These are phyloP conservation scores for Drosophila eugracilis DNA, from an alignment of 1,140 invertebrate genomes.

Conservation along the genomic window DNA sequence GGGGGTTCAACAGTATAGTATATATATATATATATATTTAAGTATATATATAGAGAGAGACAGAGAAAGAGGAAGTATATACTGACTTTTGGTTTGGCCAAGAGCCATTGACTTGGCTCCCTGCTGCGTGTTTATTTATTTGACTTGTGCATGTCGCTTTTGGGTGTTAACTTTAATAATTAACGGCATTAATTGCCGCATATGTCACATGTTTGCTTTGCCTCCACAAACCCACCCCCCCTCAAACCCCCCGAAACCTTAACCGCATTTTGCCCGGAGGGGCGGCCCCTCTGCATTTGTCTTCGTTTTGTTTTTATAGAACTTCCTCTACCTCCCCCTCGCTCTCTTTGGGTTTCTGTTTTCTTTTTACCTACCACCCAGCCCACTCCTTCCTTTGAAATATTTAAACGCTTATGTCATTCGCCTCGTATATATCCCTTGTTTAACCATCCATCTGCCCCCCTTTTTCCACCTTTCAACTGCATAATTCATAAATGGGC, in stretches of 20 bases:
- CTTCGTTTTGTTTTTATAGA: constrained; percentile 36
- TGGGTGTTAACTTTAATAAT: constrained; percentile 83
- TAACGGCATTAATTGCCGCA: constrained; percentile 82
- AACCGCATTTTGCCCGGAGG: no score
- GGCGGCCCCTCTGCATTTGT: constrained; percentile 43
- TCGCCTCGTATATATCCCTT: constrained; percentile 12
- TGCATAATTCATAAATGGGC: constrained; percentile 64
- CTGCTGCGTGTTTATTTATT: constrained; percentile 80
- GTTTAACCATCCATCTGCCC: constrained; percentile 17
- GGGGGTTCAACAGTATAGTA: background rate
- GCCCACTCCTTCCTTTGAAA: constrained; percentile 33
- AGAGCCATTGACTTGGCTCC: constrained; percentile 34
- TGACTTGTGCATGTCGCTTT: constrained; percentile 82
- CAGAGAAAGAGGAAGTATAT: no score
- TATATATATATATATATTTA: background rate
- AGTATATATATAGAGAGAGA: no score
- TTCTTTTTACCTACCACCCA: no score
- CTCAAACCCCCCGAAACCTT: background rate
- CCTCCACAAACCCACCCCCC: background rate
- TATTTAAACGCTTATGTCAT: constrained; percentile 71
- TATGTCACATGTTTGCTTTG: constrained; percentile 78
- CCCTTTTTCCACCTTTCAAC: constrained; percentile 1
- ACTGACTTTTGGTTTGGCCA: constrained; percentile 23
- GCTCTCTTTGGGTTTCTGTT: no score
- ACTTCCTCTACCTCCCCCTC: no score